These are phyloP conservation scores for Muntiacus muntjak DNA, from an alignment of 2,113 vertebrate genomes.

Conservation along the genomic window DNA sequence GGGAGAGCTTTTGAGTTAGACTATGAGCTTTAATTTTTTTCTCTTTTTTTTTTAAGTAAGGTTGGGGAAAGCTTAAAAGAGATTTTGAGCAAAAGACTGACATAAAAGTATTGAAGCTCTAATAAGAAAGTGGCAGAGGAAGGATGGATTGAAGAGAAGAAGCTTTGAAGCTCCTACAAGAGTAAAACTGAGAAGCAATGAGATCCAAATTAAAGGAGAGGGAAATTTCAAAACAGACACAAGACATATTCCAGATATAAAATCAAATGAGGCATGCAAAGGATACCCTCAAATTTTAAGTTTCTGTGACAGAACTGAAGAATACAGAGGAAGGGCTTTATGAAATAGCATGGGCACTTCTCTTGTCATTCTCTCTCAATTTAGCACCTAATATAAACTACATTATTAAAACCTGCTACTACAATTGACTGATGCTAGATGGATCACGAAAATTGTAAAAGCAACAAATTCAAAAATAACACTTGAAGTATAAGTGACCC, in stretches of 20 bases:
- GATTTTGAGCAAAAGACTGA: neutral
- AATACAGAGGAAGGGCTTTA: neutral
- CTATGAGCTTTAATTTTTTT: neutral
- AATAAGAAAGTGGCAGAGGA: neutral
- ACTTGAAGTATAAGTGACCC: neutral
- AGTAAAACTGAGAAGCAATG: neutral
- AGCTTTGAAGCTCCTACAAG: neutral
- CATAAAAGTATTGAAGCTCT: neutral
- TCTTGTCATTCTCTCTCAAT: neutral
- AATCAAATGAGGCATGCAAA: neutral
- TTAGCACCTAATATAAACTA: neutral
- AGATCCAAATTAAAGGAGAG: constrained; percentile 3
- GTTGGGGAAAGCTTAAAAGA: neutral
- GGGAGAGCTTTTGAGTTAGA: neutral
- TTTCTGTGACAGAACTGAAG: neutral
- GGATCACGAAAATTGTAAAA: neutral
- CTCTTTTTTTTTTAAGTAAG: neutral
- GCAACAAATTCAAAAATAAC: neutral
- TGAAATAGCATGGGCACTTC: neutral
- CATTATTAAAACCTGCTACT: neutral
- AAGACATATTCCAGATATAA: neutral
- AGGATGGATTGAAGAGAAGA: neutral
- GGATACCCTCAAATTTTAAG: neutral
- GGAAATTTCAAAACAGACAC: neutral
- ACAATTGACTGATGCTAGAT: neutral